A percentile compares a stretch with the other conserved stretches of the same genome.
Evolutionary conservation across 2,888 invertebrate genomes (phyloP).

Genomic region (Nomada fabriciana): DNA sequence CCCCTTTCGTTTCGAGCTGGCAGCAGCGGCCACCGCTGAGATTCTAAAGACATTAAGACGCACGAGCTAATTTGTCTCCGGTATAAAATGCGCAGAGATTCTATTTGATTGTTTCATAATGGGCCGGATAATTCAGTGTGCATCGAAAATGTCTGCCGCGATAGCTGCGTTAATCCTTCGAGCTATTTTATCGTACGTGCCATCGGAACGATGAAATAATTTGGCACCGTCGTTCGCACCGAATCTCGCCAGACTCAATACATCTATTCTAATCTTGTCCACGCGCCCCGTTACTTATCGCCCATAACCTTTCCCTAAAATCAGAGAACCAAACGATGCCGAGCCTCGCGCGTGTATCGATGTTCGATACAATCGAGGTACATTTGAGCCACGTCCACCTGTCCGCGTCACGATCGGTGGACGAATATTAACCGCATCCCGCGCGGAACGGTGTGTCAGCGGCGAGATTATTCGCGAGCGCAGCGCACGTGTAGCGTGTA

Average conservation of each 20-base stretch:
- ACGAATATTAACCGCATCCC: constrained; percentile 62
- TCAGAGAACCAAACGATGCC: constrained; percentile 15
- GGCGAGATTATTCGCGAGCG: constrained; percentile 58
- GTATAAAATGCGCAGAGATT: constrained; percentile 2
- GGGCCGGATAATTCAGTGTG: background rate
- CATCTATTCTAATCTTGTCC: too few relatives aligned
- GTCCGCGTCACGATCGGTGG: constrained; percentile 45
- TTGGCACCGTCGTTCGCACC: background rate
- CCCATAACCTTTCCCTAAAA: background rate
- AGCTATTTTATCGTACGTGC: background rate
- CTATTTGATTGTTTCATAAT: constrained; percentile 5
- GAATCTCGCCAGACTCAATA: too few relatives aligned
- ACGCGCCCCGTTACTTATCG: too few relatives aligned
- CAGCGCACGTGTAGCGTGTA: constrained; percentile 55
- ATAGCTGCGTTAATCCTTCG: background rate
- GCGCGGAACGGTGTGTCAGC: constrained; percentile 43
- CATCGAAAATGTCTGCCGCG: background rate
- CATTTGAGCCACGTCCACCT: constrained; percentile 46
- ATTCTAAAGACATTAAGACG: constrained; percentile 1
- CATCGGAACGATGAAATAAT: background rate
- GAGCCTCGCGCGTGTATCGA: constrained; percentile 15
- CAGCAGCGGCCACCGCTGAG: background rate
- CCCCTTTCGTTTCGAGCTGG: constrained; percentile 20
- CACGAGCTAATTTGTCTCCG: background rate
- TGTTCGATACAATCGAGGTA: constrained; percentile 12